Evolutionary conservation across 2,113 vertebrate species (phyloP).

Genomic region (Elephantulus edwardii): DNA sequence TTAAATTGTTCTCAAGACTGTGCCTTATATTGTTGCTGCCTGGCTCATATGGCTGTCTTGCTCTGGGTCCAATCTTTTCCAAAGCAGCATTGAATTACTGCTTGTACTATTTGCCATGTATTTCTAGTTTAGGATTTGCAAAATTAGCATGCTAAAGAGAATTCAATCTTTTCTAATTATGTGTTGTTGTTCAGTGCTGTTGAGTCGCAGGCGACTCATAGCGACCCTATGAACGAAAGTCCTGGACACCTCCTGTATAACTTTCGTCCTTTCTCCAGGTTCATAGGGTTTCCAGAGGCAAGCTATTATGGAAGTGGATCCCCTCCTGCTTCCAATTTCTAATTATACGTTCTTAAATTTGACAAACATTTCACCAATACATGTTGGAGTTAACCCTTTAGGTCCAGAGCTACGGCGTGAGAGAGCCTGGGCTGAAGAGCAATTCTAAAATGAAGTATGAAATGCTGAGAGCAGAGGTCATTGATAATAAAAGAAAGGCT

Average conservation of each 20-base stretch:
- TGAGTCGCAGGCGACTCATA: too few relatives aligned
- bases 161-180: slow-evolving; percentile 55
- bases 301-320: too few relatives aligned
- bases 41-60: not conserved
- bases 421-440: not conserved
- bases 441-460: not conserved
- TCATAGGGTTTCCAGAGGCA: too few relatives aligned
- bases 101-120: slow-evolving; percentile 23
- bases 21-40: not conserved
- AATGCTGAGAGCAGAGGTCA: slow-evolving; percentile 10
- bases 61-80: not conserved
- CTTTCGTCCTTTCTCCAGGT: too few relatives aligned
- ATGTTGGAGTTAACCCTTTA: not conserved
- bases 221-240: too few relatives aligned
- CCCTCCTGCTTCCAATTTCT: too few relatives aligned
- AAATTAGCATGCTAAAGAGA: not conserved
- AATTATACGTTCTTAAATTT: slow-evolving; percentile 45
- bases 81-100: slow-evolving; percentile 19
- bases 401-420: not conserved
- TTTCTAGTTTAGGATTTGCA: slow-evolving; percentile 48
- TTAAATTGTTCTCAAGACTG: not conserved
- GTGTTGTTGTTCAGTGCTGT: too few relatives aligned
- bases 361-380: slow-evolving; percentile 30
- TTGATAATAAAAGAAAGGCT: not conserved
- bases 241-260: too few relatives aligned